Conservation (phyloP, 2,888 invertebrate species). For the Lasius platythorax region DNA sequence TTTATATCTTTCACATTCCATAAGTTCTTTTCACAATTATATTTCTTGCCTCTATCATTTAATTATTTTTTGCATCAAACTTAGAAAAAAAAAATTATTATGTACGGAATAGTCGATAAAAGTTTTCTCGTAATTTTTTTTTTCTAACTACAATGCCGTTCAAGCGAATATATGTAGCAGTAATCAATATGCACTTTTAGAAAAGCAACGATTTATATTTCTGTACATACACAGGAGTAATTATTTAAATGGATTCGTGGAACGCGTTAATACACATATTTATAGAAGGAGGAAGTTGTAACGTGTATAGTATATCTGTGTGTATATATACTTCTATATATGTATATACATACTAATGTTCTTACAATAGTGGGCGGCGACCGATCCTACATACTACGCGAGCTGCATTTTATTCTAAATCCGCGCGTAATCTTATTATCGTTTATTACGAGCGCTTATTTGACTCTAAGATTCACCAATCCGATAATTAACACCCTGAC, state of each 20-base stretch:
- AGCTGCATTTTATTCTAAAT: conserved; percentile 29
- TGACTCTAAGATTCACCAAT: background rate
- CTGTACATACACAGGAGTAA: conserved; percentile 49
- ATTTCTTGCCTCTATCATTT: background rate
- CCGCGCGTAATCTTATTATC: conserved; percentile 36
- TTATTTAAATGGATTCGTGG: conserved; percentile 72
- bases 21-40: background rate
- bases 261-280: conserved; percentile 49
- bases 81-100: background rate
- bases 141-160: background rate
- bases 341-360: conserved; percentile 13
- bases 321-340: conserved; percentile 22
- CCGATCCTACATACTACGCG: conserved; percentile 19
- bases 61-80: background rate
- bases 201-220: conserved; percentile 28
- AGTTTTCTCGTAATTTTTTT: background rate
- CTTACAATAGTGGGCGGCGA: conserved; percentile 27
- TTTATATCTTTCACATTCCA: background rate
- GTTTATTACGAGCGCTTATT: conserved; percentile 12
- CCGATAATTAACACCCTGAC: conserved; percentile 19
- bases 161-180: background rate
- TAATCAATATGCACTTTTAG: conserved; percentile 39
- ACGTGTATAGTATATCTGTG: conserved; percentile 42
- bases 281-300: conserved; percentile 19
- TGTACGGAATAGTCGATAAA: background rate